phyloP scores from a whole-genome alignment of 2,888 invertebrate species.

The Lampropteryx suffumata region DNA sequence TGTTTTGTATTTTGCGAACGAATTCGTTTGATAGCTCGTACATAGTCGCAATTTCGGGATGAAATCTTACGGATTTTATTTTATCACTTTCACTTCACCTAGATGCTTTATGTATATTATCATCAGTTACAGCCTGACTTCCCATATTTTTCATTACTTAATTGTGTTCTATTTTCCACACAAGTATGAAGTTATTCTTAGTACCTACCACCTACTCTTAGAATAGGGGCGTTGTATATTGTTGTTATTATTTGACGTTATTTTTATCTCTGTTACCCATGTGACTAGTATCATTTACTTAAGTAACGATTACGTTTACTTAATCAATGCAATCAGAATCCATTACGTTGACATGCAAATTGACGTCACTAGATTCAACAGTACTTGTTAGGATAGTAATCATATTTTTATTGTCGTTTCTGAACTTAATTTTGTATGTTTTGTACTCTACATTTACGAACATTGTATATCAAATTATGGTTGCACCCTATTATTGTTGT shows the following conservation, averaged over 20 bases:
- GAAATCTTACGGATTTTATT: too few relatives aligned
- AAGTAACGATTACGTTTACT: constrained; percentile 27
- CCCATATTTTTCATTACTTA: too few relatives aligned
- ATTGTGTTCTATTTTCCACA: too few relatives aligned
- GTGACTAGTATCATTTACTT: constrained; percentile 18
- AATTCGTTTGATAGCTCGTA: neutral
- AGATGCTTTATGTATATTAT: too few relatives aligned
- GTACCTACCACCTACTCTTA: too few relatives aligned
- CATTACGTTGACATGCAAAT: constrained; percentile 30
- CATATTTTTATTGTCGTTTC: constrained; percentile 19
- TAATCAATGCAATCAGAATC: constrained; percentile 33
- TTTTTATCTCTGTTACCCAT: constrained; percentile 12
- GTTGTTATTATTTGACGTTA: constrained; percentile 3
- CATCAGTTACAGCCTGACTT: too few relatives aligned
- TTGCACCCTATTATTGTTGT: too few relatives aligned
- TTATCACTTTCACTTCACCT: neutral
- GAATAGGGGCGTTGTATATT: too few relatives aligned
- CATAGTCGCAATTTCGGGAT: too few relatives aligned
- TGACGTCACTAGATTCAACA: constrained; percentile 32
- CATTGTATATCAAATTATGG: too few relatives aligned
- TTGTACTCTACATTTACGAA: neutral
- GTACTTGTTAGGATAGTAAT: constrained; percentile 19
- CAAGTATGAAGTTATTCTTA: too few relatives aligned
- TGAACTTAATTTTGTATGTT: constrained; percentile 17
- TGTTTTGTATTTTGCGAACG: constrained; percentile 2